A percentile compares a stretch with the other conserved stretches of the same genome.
Conservation (phyloP, 2,797 vertebrate genomes). For the Pyrocephalus nanus region DNA sequence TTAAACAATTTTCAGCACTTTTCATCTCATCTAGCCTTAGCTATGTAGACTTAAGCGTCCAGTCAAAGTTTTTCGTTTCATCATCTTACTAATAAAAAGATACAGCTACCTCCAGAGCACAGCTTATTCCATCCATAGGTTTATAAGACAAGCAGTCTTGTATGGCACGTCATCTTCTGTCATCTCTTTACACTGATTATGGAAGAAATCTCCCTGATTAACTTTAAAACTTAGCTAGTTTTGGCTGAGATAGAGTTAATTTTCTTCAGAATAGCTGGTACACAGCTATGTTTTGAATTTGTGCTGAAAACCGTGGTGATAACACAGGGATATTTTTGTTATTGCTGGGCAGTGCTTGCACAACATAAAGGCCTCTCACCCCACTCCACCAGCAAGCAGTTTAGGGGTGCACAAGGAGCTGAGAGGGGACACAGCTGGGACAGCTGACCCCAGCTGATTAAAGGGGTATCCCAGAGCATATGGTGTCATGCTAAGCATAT, state of each 20-base stretch:
- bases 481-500: neutral
- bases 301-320: neutral
- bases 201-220: neutral
- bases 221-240: neutral
- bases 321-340: neutral
- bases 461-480: neutral
- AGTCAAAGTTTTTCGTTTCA: neutral
- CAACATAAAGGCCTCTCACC: neutral
- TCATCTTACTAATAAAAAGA: neutral
- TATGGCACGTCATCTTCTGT: neutral
- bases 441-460: neutral
- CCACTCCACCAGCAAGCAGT: rapidly evolving
- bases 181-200: neutral
- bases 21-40: neutral
- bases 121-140: neutral
- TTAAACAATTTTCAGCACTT: neutral
- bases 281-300: neutral
- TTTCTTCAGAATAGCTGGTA: neutral
- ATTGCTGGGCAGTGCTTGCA: neutral
- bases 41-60: neutral
- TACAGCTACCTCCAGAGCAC: neutral
- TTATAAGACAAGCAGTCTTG: neutral
- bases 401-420: neutral
- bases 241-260: neutral
- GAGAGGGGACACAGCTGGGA: neutral